Evolutionary conservation across 2,113 vertebrate species (phyloP), one percentile per base, ranked within the genome.

Genomic region (Peromyscus leucopus): DNA sequence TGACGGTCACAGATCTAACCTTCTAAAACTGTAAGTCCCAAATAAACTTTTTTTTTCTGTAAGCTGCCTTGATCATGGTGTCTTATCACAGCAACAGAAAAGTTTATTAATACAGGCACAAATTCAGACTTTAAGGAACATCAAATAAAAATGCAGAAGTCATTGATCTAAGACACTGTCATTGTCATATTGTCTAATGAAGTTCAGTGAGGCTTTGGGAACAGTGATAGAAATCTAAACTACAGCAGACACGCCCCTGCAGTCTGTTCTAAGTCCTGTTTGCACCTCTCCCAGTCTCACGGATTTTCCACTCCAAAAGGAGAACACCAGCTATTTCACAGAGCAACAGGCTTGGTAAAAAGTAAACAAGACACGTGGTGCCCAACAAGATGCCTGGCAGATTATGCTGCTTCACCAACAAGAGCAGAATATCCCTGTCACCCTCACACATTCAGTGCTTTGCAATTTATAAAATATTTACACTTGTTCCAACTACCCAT

Each of bases 101-200:
- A 84, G 0, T 42, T 63, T 63, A 84, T 63, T 42, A 61, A 69
- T 48, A 65, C n/a, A 85, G 67, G 39, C 22, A 93, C 13, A 85
- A 80, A 94, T 9, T 55, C 21, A 39, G 59, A 85, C 39, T 76
- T 71, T 97, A 69, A 78, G 90, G 75, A 74, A 63, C 16, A 72
- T 48, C 86, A 61, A 57, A 75, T 39, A 97, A 96, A 91, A 96
- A 71, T 61, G 24, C 10, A 95, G 51, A 93, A 92, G 61, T 72
- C 69, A 39, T 80, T 90, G 51, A 83, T 72, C 21, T 48, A 75
- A 79, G 28, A 93, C 22, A 71, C 19, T 93, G 46, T 33, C 71
- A 82, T 39, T 67, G 46, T 15, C 78, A 39, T 71, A 76, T 72
- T 69, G 78, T 36, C 91, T 69, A 79, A 87, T 75, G 1, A 67